Base-by-base conservation (phyloP, 2,797 vertebrate species). In the Leuciscus waleckii region DNA sequence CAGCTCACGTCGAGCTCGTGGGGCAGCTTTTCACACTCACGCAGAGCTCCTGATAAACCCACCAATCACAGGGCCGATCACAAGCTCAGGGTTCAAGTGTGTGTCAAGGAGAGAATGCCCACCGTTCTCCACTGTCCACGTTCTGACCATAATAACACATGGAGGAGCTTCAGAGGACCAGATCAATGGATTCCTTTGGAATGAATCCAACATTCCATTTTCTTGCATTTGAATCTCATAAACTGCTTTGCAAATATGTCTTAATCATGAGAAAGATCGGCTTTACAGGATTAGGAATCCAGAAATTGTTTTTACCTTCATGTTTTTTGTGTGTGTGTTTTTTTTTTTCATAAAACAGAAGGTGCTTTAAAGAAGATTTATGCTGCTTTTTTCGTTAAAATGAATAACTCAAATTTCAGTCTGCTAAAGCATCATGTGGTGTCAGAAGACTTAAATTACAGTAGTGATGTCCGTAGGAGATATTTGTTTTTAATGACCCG, bases 41-140 rank as follows among this genome's bases (percentile, higher is more conserved):
- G 79, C 68, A 74, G 86, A 46, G 86, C 74, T 82, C 26, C 21
- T 83, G 91, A 89, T 85, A 88, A 84, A 82, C 54, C 83, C n/a
- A 51, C 87, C 90, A 61, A 88, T 91, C 73, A 43, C 61, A 82
- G 32, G n/a, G 39, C 85, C 84, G 29, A 79, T 90, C 78, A 56
- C 67, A 63, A n/a, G 39, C 73, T 13, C 87, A 13, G 4, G 85
- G 92, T 93, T 94, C 92, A 92, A 26, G 78, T 81, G 9, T 58
- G 90, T 93, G 92, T 91, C 91, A 90, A 88, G 88, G 88, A 84
- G 83, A 88, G 79, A 88, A 89, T 83, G 91, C 90, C 89, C 87
- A 90, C 87, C 88, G 91, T 89, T 87, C 88, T 82, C 46, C 39
- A 81, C 81, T 86, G 84, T 90, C 90, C 89, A 51, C 41, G 37